phyloP scores from a whole-genome alignment of 2,797 vertebrate species.

The Nothura maculosa region DNA sequence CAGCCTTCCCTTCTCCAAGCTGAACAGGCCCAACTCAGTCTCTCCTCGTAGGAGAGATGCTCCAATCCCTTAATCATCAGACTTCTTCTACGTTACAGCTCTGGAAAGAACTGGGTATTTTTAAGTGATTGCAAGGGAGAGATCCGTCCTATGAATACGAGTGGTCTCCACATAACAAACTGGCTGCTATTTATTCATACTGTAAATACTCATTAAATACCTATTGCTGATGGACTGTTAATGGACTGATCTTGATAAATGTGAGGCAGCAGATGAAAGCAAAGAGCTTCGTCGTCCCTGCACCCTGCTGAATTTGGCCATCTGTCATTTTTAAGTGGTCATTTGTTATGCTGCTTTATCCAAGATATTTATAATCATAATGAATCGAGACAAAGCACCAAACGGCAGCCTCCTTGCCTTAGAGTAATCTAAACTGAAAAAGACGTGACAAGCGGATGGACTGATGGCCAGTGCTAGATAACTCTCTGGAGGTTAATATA shows the following conservation, averaged over 20 bases:
- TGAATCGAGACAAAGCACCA: constrained; percentile 46
- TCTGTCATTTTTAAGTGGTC: constrained; percentile 52
- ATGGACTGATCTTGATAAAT: constrained; percentile 7
- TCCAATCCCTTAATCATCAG: too few species aligned
- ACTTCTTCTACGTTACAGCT: background rate
- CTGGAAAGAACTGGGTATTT: background rate
- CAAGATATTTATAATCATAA: constrained; percentile 54
- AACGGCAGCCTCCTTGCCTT: background rate
- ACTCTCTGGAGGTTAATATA: constrained; percentile 31
- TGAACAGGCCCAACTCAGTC: too few species aligned
- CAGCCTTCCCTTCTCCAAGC: too few species aligned
- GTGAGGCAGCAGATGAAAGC: background rate
- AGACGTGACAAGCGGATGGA: constrained; percentile 28
- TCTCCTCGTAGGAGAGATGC: too few species aligned
- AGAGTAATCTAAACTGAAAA: constrained; percentile 51
- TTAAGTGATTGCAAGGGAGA: constrained; percentile 19
- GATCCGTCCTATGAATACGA: background rate
- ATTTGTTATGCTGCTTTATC: constrained; percentile 35
- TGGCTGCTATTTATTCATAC: background rate
- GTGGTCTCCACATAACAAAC: background rate
- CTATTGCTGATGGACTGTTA: background rate
- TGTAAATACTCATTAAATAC: constrained; percentile 34
- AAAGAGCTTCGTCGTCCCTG: background rate
- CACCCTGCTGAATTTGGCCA: background rate
- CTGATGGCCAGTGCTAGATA: constrained; percentile 17